Evolutionary conservation across 1,140 invertebrate species (phyloP).

Genomic region (Drosophila albomicans): DNA sequence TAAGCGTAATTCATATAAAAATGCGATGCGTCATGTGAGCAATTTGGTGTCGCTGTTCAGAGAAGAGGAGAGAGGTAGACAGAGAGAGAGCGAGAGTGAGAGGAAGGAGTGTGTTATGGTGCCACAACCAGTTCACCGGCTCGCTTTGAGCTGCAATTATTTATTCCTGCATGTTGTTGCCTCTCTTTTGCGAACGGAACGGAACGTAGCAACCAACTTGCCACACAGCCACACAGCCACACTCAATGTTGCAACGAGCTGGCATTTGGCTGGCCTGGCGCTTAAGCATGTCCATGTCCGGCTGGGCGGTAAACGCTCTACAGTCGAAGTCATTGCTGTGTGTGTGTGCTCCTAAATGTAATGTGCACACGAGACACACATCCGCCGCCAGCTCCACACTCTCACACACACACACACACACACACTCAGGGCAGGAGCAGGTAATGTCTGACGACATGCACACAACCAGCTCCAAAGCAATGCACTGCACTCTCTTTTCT

Average conservation of each 20-base stretch:
- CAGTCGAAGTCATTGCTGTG: conserved; percentile 7
- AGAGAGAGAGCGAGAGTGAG: not conserved
- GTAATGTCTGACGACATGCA: conserved; percentile 80
- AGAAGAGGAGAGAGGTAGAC: not conserved
- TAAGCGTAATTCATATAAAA: conserved; percentile 73
- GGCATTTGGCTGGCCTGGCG: conserved; percentile 51
- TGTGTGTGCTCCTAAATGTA: conserved; percentile 63
- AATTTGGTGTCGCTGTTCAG: conserved; percentile 67
- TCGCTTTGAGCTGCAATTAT: conserved; percentile 79
- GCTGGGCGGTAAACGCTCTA: conserved; percentile 34
- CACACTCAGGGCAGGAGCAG: conserved; percentile 28
- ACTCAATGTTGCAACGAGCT: conserved; percentile 38
- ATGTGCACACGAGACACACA: conserved; percentile 74
- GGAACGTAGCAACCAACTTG: not conserved
- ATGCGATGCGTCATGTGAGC: conserved; percentile 80
- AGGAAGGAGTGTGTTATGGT: conserved; percentile 50
- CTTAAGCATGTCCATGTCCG: conserved; percentile 82
- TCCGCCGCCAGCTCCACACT: conserved; percentile 59
- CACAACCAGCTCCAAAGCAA: conserved; percentile 33
- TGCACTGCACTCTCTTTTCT: conserved; percentile 10
- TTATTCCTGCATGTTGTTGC: conserved; percentile 61
- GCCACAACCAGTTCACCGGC: conserved; percentile 80
- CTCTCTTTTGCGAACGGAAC: conserved; percentile 40
- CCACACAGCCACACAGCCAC: conserved; percentile 6
- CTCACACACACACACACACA: conserved; percentile 10